Conservation (phyloP, 2,888 invertebrate species). For the Andrena dorsata region DNA sequence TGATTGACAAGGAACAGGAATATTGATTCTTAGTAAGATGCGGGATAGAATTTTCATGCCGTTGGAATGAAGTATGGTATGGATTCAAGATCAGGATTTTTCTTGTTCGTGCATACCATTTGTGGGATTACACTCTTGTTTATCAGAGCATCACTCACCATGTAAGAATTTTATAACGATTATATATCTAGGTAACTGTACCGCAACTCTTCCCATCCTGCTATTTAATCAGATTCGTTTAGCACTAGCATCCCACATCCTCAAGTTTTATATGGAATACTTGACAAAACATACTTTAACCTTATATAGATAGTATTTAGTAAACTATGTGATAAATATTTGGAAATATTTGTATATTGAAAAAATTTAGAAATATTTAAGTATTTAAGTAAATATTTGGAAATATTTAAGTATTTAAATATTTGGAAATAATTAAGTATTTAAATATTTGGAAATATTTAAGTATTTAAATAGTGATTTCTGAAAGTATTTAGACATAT, state of each 20-base stretch:
- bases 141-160: conserved; percentile 43
- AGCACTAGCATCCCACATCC: background rate
- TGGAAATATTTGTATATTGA: too few species aligned
- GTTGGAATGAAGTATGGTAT: background rate
- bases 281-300: background rate
- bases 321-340: too few species aligned
- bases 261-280: conserved; percentile 10
- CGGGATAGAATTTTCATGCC: too few species aligned
- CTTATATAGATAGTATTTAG: too few species aligned
- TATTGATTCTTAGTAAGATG: background rate
- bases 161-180: conserved; percentile 45
- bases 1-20: background rate
- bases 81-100: background rate
- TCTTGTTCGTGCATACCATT: background rate
- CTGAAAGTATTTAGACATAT: too few species aligned
- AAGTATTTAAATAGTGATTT: too few species aligned
- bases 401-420: too few species aligned
- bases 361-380: too few species aligned
- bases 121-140: conserved; percentile 1
- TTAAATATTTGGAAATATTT: too few species aligned
- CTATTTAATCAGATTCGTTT: conserved; percentile 34
- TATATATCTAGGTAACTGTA: conserved; percentile 38
- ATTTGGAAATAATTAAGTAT: too few species aligned
- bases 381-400: too few species aligned
- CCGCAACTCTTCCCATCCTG: conserved; percentile 25